Base-by-base conservation (phyloP, 2,888 invertebrate species). In the Nomada ferruginata region DNA sequence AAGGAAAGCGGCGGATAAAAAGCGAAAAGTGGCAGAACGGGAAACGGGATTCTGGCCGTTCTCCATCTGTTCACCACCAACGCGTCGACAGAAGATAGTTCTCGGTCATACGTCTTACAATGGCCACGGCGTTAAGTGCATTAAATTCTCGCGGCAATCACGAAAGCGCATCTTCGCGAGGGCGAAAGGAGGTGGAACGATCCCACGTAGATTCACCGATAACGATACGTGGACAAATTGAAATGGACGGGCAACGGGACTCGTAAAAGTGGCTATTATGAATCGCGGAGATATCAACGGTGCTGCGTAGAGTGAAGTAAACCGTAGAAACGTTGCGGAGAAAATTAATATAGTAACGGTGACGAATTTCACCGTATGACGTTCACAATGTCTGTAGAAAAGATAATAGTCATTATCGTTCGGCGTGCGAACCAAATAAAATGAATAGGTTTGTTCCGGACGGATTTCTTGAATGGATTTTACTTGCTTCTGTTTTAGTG, bases 1-100 rank as follows among this genome's bases (percentile, higher is more conserved):
- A 5, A 53, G 5, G 29, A 73, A 44, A 53, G 47, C 42, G 65
- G 23, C 29, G 57, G 73, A 50, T 36, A 71, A 69, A 75, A 57
- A 57, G 63, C 20, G 42, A 65, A n/a, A n/a, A n/a, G 52, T 52
- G 65, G 53, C 65, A 59, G 57, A 55, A 71, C 26, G 50, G 47
- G 64, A 57, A 66, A 71, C 60, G 50, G 63, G 47, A 76, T 61
- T 70, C 55, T 70, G 29, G 18, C 59, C 64, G 55, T 81, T 60
- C 73, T 64, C 66, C 71, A 68, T 73, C 76, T 68, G 73, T 73
- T 81, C 68, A n/a, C 53, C 63, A 68, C 63, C 68, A 73, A 81
- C 77, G 36, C 72, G 44, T 36, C 23, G 18, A 20, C 64, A 44
- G 44, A 36, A 68, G 52, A 61, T 66, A 76, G 53, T 63, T 47